phyloP scores from a whole-genome alignment of 2,888 invertebrate genomes.

The Sinotaia quadrata region DNA sequence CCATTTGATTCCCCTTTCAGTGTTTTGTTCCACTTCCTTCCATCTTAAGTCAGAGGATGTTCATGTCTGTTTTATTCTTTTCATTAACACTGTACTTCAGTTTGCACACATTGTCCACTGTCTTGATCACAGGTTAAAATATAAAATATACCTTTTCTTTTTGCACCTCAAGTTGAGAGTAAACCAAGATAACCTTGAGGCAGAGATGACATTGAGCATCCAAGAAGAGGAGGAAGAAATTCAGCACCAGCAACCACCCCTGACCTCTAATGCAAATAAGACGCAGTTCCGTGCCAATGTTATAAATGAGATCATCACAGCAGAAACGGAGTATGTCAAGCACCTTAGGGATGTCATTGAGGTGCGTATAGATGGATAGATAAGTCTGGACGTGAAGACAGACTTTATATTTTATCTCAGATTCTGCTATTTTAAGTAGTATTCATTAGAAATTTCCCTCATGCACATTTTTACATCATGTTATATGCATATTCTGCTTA shows the following conservation, averaged over 20 bases:
- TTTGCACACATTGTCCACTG: background rate
- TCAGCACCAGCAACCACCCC: slow-evolving; percentile 61
- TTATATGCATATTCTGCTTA: no score
- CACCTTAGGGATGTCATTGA: slow-evolving; percentile 79
- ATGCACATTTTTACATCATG: no score
- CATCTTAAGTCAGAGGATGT: no score
- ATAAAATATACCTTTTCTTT: background rate
- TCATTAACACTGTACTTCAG: background rate
- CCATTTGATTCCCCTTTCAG: no score
- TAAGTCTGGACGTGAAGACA: no score
- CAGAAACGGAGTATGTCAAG: slow-evolving; percentile 88
- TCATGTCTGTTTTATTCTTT: background rate
- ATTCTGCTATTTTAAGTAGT: no score
- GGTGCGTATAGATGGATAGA: no score
- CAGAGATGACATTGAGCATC: slow-evolving; percentile 43
- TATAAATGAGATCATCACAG: slow-evolving; percentile 85
- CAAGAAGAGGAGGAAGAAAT: slow-evolving; percentile 72
- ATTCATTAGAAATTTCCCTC: no score
- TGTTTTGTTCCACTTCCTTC: no score
- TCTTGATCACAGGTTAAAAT: background rate
- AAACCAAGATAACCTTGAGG: slow-evolving; percentile 75
- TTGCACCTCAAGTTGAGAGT: slow-evolving; percentile 76
- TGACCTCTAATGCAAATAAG: slow-evolving; percentile 76
- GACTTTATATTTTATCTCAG: no score
- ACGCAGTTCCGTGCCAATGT: slow-evolving; percentile 79